Percentiles rank a stretch among this genome's conserved stretches.
phyloP scores from a whole-genome alignment of 2,888 invertebrate species.

The Yponomeuta cagnagella region DNA sequence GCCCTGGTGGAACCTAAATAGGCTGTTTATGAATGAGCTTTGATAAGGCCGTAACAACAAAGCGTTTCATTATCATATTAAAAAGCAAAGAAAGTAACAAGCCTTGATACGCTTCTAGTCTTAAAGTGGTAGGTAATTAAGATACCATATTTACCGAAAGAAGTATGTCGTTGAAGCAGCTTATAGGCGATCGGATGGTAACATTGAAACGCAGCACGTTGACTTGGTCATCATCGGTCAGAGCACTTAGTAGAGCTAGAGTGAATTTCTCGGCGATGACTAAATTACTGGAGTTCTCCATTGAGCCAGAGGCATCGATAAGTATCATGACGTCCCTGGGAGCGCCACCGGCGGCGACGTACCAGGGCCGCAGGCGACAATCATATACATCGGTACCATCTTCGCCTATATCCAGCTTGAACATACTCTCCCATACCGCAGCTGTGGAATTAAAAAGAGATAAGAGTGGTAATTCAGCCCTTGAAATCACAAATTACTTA shows the following conservation, averaged over 20 bases:
- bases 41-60: too few species aligned
- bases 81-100: too few species aligned
- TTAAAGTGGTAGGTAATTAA: neutral
- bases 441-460: conserved; percentile 32
- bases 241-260: conserved; percentile 54
- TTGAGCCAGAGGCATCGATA: conserved; percentile 62
- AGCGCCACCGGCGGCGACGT: conserved; percentile 61
- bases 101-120: neutral
- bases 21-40: too few species aligned
- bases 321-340: conserved; percentile 61
- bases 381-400: conserved; percentile 48
- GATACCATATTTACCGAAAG: conserved; percentile 46
- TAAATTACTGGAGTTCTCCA: conserved; percentile 56
- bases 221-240: conserved; percentile 65
- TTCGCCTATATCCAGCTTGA: conserved; percentile 33
- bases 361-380: conserved; percentile 65
- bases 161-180: conserved; percentile 56
- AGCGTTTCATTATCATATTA: too few species aligned
- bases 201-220: conserved; percentile 60
- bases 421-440: conserved; percentile 58
- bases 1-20: too few species aligned
- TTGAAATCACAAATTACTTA: neutral
- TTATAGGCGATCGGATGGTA: conserved; percentile 47
- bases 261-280: conserved; percentile 52
- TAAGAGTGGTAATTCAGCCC: too few species aligned